Evolutionary conservation across 1,140 invertebrate species (phyloP).

Genomic region (Hylaeus anthracinus): DNA sequence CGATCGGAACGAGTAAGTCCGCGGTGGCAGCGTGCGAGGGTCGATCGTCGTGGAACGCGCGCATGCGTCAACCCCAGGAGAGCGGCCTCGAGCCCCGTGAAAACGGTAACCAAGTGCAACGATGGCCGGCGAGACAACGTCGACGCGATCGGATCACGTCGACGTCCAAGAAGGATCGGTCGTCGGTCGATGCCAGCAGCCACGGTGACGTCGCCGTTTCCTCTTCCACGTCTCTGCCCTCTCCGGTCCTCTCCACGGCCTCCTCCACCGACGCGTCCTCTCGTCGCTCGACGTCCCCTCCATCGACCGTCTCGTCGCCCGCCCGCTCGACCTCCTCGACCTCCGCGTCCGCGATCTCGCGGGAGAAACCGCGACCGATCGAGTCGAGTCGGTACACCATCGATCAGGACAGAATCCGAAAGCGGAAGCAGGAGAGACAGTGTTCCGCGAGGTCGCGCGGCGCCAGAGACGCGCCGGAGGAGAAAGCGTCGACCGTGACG

Average conservation of each 20-base stretch:
- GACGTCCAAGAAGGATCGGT: background rate
- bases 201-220: conserved; percentile 17
- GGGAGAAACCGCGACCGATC: background rate
- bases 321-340: conserved; percentile 35
- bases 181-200: background rate
- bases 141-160: background rate
- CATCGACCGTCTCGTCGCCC: conserved; percentile 48
- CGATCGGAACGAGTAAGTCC: conserved; percentile 39
- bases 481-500: background rate
- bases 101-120: conserved; percentile 49
- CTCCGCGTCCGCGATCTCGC: conserved; percentile 13
- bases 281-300: conserved; percentile 45
- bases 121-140: conserved; percentile 46
- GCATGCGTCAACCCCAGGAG: conserved; percentile 72
- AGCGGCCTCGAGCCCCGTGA: conserved; percentile 61
- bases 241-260: conserved; percentile 36
- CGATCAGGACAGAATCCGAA: conserved; percentile 30
- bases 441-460: conserved; percentile 8
- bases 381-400: background rate
- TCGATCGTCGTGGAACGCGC: conserved; percentile 69
- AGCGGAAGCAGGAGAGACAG: conserved; percentile 32
- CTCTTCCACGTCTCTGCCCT: conserved; percentile 48
- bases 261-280: conserved; percentile 37
- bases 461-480: background rate
- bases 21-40: conserved; percentile 62